phyloP scores from a whole-genome alignment of 2,888 invertebrate genomes.

The Drosophila atroscutellata region DNA sequence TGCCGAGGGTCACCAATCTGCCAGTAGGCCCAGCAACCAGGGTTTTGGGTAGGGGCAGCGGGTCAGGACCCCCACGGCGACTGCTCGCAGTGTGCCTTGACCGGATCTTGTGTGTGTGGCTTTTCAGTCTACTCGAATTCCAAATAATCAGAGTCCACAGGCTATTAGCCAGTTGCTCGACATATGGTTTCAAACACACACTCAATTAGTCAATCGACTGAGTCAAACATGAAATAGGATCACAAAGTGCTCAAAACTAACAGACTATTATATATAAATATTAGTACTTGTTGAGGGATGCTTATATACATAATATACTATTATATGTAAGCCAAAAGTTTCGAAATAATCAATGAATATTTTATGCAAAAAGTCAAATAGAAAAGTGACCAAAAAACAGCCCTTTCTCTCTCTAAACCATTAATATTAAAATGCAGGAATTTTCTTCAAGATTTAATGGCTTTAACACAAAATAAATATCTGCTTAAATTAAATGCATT shows the following conservation, averaged over 20 bases:
- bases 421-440: background rate
- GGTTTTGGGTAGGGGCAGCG: slow-evolving; percentile 6
- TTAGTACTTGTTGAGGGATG: background rate
- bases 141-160: slow-evolving; percentile 17
- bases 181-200: slow-evolving; percentile 48
- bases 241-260: slow-evolving; percentile 4
- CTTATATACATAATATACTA: background rate
- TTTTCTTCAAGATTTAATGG: background rate
- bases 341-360: background rate
- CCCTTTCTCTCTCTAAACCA: background rate
- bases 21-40: slow-evolving; percentile 9
- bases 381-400: background rate
- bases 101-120: slow-evolving; percentile 46
- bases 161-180: slow-evolving; percentile 33
- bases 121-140: slow-evolving; percentile 40
- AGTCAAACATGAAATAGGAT: slow-evolving; percentile 15
- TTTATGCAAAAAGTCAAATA: background rate
- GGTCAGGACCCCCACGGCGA: slow-evolving; percentile 49
- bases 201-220: slow-evolving; percentile 49
- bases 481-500: background rate
- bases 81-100: slow-evolving; percentile 22
- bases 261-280: background rate
- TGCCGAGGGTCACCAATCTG: slow-evolving; percentile 45
- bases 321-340: background rate
- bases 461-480: background rate